Evolutionary conservation across 2,888 invertebrate species (phyloP), one percentile per base, ranked within the genome.

Genomic region (Prosapia bicincta): DNA sequence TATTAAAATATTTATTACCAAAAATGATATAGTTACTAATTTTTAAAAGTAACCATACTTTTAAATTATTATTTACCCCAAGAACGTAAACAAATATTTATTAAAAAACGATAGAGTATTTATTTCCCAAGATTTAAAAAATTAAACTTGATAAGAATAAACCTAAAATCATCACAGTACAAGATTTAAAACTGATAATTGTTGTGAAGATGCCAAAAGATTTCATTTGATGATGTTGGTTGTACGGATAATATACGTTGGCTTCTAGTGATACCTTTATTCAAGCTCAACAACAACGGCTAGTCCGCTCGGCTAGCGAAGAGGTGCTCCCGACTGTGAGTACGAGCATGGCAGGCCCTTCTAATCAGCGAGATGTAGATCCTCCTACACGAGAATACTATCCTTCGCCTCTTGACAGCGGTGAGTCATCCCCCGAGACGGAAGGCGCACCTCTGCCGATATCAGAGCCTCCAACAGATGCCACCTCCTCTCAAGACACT

Each of bases 221-320:
- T 54, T 54, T 54, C 20, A 54, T 54, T 54, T 54, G 54, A 20
- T 54, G 54, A 20, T 54, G 54, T 54, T 20, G 54, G 5, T 54
- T 20, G 54, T 54, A 54, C 54, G 54, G 54, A 54, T 54, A 54
- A 54, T 54, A 54, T 74, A 69, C 69, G 69, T 74, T 93, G 92
- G 93, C 93, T 94, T 94, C 91, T 94, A 95, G 94, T 94, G 94
- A 94, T 94, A 94, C 94, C 91, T 95, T 94, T 94, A 93, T 94
- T 94, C 94, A 95, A 94, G 94, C 95, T 93, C 95, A 94, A 54
- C 54, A 54, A 54, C 38, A 38, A 93, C 94, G 93, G 91, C 91
- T 93, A 93, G 94, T 93, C 92, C 94, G 93, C 90, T 94, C 94
- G 93, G 94, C 93, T 90, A 95, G 94, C 93, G 93, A 94, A 89